These are phyloP conservation scores for Phaethon lepturus DNA, from an alignment of 2,113 vertebrate species.

Conservation along the genomic window DNA sequence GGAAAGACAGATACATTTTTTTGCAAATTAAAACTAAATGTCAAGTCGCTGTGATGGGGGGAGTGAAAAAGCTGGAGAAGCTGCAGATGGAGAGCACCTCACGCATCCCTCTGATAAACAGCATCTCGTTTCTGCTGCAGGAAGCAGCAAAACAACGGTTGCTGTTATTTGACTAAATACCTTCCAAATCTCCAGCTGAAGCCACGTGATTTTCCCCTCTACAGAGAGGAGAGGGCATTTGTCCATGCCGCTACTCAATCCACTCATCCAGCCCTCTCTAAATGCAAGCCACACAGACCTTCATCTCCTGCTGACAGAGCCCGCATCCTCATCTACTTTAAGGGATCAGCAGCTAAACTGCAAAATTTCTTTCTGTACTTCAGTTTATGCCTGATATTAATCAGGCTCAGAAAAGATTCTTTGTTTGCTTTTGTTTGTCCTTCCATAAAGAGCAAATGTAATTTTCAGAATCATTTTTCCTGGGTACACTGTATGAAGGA, in stretches of 20 bases:
- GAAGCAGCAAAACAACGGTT: background rate
- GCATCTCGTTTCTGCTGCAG: background rate
- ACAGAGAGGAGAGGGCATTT: background rate
- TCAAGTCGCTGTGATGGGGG: background rate
- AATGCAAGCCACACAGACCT: background rate
- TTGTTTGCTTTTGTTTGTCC: background rate
- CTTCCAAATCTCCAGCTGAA: background rate
- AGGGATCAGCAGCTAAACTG: background rate
- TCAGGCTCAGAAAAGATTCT: background rate
- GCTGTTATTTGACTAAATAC: background rate
- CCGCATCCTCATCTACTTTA: background rate
- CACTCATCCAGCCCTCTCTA: background rate
- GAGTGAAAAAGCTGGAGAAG: background rate
- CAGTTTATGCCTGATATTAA: constrained; percentile 4
- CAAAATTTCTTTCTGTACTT: background rate
- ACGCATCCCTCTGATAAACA: background rate
- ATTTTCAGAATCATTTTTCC: constrained; percentile 27
- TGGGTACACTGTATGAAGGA: background rate
- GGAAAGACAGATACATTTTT: background rate
- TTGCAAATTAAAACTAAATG: background rate
- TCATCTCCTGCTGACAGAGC: background rate
- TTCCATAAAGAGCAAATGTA: background rate
- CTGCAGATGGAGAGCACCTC: background rate
- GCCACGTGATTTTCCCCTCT: rapidly evolving
- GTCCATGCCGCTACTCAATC: background rate